Conservation (phyloP, 2,888 invertebrate genomes). For the Caenorhabditis drosophilae region DNA sequence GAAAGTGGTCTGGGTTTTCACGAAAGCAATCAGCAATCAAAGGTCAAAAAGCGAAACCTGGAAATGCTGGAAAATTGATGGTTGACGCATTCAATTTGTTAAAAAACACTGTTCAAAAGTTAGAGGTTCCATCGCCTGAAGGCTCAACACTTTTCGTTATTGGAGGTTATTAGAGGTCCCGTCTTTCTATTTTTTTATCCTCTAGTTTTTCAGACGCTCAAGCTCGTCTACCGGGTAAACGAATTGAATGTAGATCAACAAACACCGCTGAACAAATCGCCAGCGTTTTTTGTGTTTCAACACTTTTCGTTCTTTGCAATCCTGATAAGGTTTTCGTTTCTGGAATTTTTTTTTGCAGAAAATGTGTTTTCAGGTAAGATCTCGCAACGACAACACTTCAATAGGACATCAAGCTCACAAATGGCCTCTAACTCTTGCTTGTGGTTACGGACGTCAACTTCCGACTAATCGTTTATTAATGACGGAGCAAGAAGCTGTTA, state of each 20-base stretch:
- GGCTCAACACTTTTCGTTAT: constrained; percentile 66
- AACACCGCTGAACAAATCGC: constrained; percentile 72
- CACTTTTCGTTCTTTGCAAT: constrained; percentile 73
- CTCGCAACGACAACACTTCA: constrained; percentile 55
- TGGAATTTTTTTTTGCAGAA: constrained; percentile 3
- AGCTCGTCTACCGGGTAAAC: constrained; percentile 65
- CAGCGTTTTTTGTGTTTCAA: constrained; percentile 71
- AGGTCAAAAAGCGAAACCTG: constrained; percentile 56
- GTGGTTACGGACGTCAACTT: constrained; percentile 70
- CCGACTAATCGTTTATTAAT: constrained; percentile 36
- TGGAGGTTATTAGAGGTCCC: constrained; percentile 65
- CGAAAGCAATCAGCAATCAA: constrained; percentile 54
- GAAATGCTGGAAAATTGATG: constrained; percentile 62
- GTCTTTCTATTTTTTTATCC: background rate
- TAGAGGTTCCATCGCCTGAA: constrained; percentile 66
- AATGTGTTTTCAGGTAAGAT: constrained; percentile 43
- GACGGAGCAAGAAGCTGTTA: constrained; percentile 12
- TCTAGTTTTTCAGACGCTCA: constrained; percentile 64
- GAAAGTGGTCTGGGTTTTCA: constrained; percentile 71
- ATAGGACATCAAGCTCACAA: constrained; percentile 68
- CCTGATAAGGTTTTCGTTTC: constrained; percentile 68
- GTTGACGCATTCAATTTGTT: constrained; percentile 68
- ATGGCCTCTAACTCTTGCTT: constrained; percentile 71
- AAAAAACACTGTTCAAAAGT: constrained; percentile 69
- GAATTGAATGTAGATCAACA: constrained; percentile 67